These are phyloP conservation scores for Proterorhinus semilunaris DNA, from an alignment of 2,113 vertebrate species.

Conservation along the genomic window DNA sequence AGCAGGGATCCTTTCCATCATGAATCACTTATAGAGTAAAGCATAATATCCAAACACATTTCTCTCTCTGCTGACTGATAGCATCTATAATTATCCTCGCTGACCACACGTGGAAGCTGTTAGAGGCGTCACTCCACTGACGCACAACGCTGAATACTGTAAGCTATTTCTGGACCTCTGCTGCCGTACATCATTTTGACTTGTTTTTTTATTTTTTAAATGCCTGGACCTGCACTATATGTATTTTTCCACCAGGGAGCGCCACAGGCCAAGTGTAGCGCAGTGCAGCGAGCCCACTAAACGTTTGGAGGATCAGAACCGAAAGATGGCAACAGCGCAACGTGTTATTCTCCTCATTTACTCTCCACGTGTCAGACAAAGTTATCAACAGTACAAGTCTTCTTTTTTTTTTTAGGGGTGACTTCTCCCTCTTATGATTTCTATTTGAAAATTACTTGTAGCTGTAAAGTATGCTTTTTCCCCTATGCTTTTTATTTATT, in stretches of 20 bases:
- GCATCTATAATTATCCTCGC: conserved; percentile 21
- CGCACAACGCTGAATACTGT: conserved; percentile 25
- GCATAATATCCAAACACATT: background rate
- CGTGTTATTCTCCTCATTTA: background rate
- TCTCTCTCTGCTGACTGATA: conserved; percentile 4
- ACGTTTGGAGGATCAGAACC: background rate
- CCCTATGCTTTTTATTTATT: too few relatives aligned
- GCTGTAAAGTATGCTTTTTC: too few relatives aligned
- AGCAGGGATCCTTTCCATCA: background rate
- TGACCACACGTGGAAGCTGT: conserved; percentile 27
- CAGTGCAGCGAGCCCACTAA: too few relatives aligned
- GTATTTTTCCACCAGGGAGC: conserved; percentile 20
- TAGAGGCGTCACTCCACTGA: conserved; percentile 42
- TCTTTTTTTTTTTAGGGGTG: too few relatives aligned
- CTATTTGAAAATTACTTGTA: too few relatives aligned
- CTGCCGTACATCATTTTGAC: conserved; percentile 4
- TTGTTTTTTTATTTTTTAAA: conserved; percentile 1
- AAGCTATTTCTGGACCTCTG: conserved; percentile 37
- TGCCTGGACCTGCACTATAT: background rate
- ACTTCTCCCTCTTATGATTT: too few relatives aligned
- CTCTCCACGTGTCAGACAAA: too few relatives aligned
- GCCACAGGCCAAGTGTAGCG: conserved; percentile 38
- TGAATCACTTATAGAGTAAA: conserved; percentile 7
- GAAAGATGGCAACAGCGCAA: background rate
- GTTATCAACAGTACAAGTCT: too few relatives aligned